phyloP scores from a whole-genome alignment of 2,797 vertebrate genomes.

The Peromyscus eremicus region DNA sequence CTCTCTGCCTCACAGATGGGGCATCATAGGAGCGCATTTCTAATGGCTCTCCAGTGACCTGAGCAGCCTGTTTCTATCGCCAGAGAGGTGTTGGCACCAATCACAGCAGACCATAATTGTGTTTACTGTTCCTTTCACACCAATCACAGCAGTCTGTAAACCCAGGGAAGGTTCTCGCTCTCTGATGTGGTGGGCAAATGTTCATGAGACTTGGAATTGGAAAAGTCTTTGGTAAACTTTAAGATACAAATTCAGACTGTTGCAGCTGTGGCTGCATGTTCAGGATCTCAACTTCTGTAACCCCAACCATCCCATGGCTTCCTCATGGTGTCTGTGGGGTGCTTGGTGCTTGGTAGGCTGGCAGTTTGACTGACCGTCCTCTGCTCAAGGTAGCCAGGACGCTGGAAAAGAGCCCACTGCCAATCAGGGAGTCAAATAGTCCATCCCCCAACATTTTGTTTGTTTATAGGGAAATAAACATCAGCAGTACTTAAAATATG shows the following conservation, averaged over 20 bases:
- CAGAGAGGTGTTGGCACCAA: not conserved
- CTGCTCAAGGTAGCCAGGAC: not conserved
- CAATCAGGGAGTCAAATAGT: not conserved
- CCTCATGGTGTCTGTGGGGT: not conserved
- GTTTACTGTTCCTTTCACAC: not conserved
- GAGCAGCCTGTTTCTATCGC: not conserved
- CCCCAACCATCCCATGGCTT: not conserved
- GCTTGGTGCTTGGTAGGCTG: not conserved
- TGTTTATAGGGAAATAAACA: not conserved
- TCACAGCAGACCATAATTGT: not conserved
- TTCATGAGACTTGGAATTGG: not conserved
- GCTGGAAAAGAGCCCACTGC: not conserved
- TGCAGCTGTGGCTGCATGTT: not conserved
- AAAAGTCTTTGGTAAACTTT: not conserved
- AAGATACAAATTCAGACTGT: not conserved
- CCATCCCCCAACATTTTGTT: not conserved
- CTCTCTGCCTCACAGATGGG: not conserved
- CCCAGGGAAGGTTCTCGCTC: not conserved
- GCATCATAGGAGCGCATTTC: not conserved
- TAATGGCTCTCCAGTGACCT: not conserved
- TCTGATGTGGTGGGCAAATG: not conserved
- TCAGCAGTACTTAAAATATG: not conserved
- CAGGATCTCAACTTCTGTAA: not conserved
- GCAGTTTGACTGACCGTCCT: not conserved
- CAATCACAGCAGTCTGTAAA: not conserved